Conservation (phyloP, 2,113 vertebrate genomes). For the Rhinogobius similis region DNA sequence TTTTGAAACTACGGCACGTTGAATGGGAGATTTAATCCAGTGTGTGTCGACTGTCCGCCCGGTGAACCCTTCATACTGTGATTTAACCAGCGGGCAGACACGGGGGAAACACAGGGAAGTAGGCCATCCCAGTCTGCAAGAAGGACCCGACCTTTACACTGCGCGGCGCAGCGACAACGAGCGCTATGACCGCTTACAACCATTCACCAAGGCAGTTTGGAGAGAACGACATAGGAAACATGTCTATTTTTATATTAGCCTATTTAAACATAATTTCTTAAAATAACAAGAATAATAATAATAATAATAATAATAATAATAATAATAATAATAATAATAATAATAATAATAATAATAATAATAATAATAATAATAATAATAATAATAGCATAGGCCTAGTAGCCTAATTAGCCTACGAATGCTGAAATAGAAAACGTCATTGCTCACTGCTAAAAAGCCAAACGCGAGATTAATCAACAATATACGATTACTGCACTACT, state of each 20-base stretch:
- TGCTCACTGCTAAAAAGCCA: background rate
- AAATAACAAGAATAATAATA: too few relatives aligned
- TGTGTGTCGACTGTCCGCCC: slow-evolving; percentile 56
- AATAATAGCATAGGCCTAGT: too few relatives aligned
- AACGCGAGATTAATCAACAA: background rate
- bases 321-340: too few relatives aligned
- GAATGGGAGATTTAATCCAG: slow-evolving; percentile 55
- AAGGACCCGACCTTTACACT: slow-evolving; percentile 55
- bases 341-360: too few relatives aligned
- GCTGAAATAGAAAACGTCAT: too few relatives aligned
- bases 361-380: too few relatives aligned
- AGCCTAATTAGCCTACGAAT: too few relatives aligned
- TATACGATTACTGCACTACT: background rate
- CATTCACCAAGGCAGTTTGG: background rate
- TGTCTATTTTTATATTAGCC: too few relatives aligned
- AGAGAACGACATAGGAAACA: background rate
- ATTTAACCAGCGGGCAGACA: slow-evolving; percentile 61
- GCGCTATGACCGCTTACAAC: slow-evolving; percentile 9
- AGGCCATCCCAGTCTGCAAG: slow-evolving; percentile 52
- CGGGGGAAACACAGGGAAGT: slow-evolving; percentile 50
- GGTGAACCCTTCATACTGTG: slow-evolving; percentile 64
- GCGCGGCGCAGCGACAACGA: slow-evolving; percentile 14
- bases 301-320: too few relatives aligned
- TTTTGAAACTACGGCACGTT: slow-evolving; percentile 7
- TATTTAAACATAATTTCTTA: too few relatives aligned